These are phyloP conservation scores for Gallinago solitaria DNA, from an alignment of 2,797 vertebrate genomes.

Conservation along the genomic window DNA sequence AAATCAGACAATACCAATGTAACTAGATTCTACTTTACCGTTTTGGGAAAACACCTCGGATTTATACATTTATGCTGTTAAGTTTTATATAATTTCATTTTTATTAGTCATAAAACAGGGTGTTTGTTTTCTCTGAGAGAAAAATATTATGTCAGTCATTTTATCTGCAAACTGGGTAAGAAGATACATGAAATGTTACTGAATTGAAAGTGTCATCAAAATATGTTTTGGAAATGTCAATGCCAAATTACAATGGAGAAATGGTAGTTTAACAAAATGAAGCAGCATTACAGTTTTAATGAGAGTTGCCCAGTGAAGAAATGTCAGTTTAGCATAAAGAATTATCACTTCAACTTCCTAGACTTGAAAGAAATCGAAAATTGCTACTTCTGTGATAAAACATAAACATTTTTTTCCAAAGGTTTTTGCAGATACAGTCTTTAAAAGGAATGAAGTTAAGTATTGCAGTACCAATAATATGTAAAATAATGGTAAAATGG, in stretches of 20 bases:
- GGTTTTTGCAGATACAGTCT: neutral
- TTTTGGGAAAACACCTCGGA: neutral
- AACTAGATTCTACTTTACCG: too few species aligned
- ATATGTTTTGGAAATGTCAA: neutral
- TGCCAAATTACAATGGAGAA: neutral
- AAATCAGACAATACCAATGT: neutral
- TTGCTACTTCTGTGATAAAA: neutral
- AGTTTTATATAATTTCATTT: neutral
- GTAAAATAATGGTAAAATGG: neutral
- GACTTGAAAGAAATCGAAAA: neutral
- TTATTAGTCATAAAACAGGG: neutral
- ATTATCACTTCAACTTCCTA: neutral
- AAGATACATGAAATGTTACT: neutral
- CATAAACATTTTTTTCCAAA: neutral
- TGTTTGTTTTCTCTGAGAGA: neutral
- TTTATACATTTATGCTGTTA: neutral
- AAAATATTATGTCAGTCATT: neutral
- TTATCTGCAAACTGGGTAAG: neutral
- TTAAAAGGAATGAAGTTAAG: neutral
- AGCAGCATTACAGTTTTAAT: neutral
- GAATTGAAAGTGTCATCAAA: neutral
- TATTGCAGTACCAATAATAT: neutral
- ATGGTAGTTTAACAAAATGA: neutral
- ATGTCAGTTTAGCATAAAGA: neutral
- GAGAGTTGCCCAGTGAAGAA: neutral